These are phyloP conservation scores for Alloscopus bannaensis DNA, from an alignment of 2,888 invertebrate genomes.

Conservation along the genomic window DNA sequence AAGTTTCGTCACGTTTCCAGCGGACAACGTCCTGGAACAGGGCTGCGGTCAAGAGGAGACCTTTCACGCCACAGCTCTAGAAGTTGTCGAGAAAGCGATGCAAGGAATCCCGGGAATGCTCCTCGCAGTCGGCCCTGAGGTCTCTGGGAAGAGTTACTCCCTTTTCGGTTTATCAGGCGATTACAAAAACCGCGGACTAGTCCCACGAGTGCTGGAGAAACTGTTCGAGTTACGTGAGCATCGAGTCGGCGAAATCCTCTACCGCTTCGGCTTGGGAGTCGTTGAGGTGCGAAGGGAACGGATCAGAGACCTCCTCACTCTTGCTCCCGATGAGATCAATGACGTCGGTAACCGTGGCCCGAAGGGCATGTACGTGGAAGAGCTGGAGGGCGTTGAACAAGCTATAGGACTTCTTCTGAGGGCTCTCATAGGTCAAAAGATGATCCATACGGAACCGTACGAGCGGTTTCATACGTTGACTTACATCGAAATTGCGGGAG, in stretches of 20 bases:
- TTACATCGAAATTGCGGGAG: conserved; percentile 64
- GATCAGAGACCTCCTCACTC: conserved; percentile 68
- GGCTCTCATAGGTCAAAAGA: conserved; percentile 67
- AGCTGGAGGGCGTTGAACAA: conserved; percentile 65
- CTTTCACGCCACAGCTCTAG: conserved; percentile 47
- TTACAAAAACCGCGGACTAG: conserved; percentile 68
- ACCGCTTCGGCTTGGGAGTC: conserved; percentile 63
- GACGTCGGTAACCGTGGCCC: conserved; percentile 66
- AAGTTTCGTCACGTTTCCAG: conserved; percentile 36
- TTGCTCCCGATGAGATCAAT: conserved; percentile 65
- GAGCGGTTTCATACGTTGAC: conserved; percentile 66
- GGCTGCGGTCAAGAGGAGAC: conserved; percentile 68
- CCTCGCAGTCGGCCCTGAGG: conserved; percentile 66
- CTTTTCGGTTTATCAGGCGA: conserved; percentile 65
- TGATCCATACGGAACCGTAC: conserved; percentile 60
- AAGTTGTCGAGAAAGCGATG: conserved; percentile 69
- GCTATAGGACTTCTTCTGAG: conserved; percentile 66
- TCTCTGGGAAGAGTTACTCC: conserved; percentile 70
- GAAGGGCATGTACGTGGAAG: conserved; percentile 57
- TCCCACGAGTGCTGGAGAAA: conserved; percentile 68
- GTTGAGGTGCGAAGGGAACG: conserved; percentile 68
- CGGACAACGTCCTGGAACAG: conserved; percentile 45
- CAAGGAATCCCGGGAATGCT: conserved; percentile 66
- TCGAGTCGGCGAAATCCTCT: conserved; percentile 48
- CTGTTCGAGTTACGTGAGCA: conserved; percentile 61